Evolutionary conservation across 1,140 invertebrate genomes (phyloP).

Genomic region (Zaprionus ornatus): DNA sequence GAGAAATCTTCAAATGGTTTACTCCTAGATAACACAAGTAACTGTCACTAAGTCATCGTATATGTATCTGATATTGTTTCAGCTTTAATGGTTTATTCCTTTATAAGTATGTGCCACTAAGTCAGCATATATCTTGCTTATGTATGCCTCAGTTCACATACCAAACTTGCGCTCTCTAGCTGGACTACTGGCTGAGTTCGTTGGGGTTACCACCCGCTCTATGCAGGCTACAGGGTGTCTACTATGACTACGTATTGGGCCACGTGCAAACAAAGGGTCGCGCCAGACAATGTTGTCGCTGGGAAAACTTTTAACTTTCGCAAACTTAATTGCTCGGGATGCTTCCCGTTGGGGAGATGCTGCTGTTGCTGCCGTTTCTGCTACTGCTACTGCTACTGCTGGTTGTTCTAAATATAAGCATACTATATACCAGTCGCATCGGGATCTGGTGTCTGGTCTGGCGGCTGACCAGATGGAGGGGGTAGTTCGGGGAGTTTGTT

Average conservation of each 20-base stretch:
- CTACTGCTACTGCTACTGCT: background rate
- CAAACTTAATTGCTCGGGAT: conserved; percentile 74
- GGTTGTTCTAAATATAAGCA: conserved; percentile 60
- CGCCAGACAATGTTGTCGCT: conserved; percentile 76
- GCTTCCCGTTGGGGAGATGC: conserved; percentile 27
- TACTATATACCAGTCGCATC: background rate
- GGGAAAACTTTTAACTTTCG: conserved; percentile 73
- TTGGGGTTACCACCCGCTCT: background rate
- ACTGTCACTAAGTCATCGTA: too few species aligned
- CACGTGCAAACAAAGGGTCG: conserved; percentile 72
- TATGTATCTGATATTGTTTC: too few species aligned
- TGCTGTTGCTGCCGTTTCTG: background rate
- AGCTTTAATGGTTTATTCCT: too few species aligned
- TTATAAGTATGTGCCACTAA: too few species aligned
- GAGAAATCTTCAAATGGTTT: too few species aligned
- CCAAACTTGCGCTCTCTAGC: too few species aligned
- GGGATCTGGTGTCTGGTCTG: conserved; percentile 21
- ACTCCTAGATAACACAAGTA: too few species aligned
- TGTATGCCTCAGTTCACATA: too few species aligned
- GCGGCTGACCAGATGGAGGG: conserved; percentile 28
- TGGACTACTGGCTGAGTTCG: too few species aligned
- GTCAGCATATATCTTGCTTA: too few species aligned
- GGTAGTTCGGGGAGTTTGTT: background rate
- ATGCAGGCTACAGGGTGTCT: conserved; percentile 11
- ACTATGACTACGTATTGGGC: conserved; percentile 40